These are phyloP conservation scores for Colletes gigas DNA, from an alignment of 1,140 invertebrate species.

Conservation along the genomic window DNA sequence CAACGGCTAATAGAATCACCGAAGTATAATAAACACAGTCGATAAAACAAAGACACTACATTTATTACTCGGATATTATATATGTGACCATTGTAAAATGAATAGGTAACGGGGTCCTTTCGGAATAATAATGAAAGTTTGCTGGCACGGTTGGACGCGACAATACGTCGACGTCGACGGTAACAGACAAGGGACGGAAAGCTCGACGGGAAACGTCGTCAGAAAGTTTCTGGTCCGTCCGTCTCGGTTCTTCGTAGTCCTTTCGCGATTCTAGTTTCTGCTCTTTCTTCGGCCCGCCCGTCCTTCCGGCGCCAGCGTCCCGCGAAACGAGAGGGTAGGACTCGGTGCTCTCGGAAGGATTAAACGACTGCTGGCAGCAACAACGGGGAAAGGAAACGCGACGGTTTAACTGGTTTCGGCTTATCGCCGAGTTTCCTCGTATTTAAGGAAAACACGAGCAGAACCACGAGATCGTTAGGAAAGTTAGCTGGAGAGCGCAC, in stretches of 20 bases:
- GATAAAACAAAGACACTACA: too few relatives aligned
- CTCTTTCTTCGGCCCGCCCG: neutral
- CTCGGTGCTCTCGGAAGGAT: conserved; percentile 14
- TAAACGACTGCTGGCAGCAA: conserved; percentile 55
- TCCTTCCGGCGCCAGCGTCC: neutral
- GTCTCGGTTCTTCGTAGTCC: too few relatives aligned
- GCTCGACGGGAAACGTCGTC: too few relatives aligned
- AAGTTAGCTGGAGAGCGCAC: conserved; percentile 54
- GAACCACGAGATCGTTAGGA: conserved; percentile 63
- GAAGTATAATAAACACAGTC: too few relatives aligned
- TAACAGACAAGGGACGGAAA: too few relatives aligned
- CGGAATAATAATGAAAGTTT: too few relatives aligned
- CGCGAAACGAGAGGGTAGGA: neutral
- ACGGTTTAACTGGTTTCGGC: conserved; percentile 63
- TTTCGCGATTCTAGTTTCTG: neutral
- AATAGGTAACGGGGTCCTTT: too few relatives aligned
- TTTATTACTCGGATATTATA: too few relatives aligned
- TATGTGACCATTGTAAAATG: too few relatives aligned
- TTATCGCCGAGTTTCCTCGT: conserved; percentile 65
- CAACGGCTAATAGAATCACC: too few relatives aligned
- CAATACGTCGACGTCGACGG: too few relatives aligned
- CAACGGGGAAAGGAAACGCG: conserved; percentile 39
- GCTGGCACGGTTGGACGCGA: too few relatives aligned
- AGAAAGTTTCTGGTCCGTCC: neutral
- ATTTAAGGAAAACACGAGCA: conserved; percentile 63